Percentiles rank a stretch among this genome's conserved stretches.
phyloP scores from a whole-genome alignment of 2,797 vertebrate genomes.

The Echeneis naucrates region DNA sequence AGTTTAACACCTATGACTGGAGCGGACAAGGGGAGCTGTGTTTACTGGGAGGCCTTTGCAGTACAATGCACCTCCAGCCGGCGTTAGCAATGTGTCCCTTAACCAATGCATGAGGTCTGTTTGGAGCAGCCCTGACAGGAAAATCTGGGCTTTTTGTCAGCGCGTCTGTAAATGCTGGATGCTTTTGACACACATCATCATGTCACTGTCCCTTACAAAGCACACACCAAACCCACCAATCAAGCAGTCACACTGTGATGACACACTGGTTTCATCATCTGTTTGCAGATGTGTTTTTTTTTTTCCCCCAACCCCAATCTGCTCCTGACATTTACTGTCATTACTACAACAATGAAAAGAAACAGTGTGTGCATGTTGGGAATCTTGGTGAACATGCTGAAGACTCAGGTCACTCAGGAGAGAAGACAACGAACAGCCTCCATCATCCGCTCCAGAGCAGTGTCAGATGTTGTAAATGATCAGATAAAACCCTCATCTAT shows the following conservation, averaged over 20 bases:
- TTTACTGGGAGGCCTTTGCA: constrained; percentile 7
- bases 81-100: constrained; percentile 23
- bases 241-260: constrained; percentile 34
- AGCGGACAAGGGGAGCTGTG: constrained; percentile 32
- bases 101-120: constrained; percentile 18
- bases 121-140: constrained; percentile 3
- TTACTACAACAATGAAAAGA: constrained; percentile 9
- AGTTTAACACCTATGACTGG: constrained; percentile 10
- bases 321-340: constrained; percentile 17
- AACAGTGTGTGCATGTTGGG: constrained; percentile 9
- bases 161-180: not conserved
- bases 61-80: constrained; percentile 7
- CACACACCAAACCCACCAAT: constrained; percentile 33
- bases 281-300: constrained; percentile 18
- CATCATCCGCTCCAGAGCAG: not conserved
- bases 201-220: constrained; percentile 22
- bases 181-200: constrained; percentile 22
- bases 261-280: constrained; percentile 41
- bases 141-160: constrained; percentile 13
- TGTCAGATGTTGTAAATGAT: constrained; percentile 23
- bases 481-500: constrained; percentile 41
- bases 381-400: constrained; percentile 18
- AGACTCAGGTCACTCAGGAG: constrained; percentile 36
- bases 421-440: constrained; percentile 21
- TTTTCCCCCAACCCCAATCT: not conserved